A percentile compares a stretch with the other conserved stretches of the same genome.
Evolutionary conservation across 53 echinoderm and acorn worm genomes (phyloP).

Genomic region (Apostichopus leukothele): DNA sequence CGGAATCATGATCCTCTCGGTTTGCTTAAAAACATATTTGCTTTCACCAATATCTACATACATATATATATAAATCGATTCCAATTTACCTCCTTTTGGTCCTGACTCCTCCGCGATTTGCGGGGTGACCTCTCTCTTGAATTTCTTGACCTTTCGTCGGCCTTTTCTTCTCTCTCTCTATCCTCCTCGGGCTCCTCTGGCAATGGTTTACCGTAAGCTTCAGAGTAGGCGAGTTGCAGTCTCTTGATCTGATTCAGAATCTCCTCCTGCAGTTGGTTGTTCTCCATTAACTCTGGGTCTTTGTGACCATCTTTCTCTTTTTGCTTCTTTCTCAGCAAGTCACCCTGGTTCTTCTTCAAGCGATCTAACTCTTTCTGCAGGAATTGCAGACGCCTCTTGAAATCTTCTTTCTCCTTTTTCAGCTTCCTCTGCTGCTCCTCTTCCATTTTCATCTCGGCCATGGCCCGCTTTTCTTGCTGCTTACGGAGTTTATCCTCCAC

Average conservation of each 20-base stretch:
- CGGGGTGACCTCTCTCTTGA: conserved; percentile 23
- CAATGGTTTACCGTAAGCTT: conserved; percentile 47
- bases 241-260: conserved; percentile 66
- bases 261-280: conserved; percentile 73
- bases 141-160: background rate
- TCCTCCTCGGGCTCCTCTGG: conserved; percentile 31
- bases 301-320: conserved; percentile 72
- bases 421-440: conserved; percentile 53
- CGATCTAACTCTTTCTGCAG: conserved; percentile 74
- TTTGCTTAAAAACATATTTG: too few species aligned
- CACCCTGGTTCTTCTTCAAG: conserved; percentile 71
- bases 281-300: conserved; percentile 79
- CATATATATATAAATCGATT: too few species aligned
- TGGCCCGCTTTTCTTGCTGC: conserved; percentile 52
- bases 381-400: conserved; percentile 57
- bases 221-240: conserved; percentile 60
- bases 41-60: too few species aligned
- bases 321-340: conserved; percentile 77
- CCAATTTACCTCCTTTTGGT: conserved; percentile 21
- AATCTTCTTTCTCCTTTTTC: conserved; percentile 64
- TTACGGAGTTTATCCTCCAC: conserved; percentile 53
- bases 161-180: background rate
- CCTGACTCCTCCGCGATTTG: conserved; percentile 29
- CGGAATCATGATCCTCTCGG: too few species aligned
- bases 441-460: conserved; percentile 56